These are phyloP conservation scores for Chorisops tibialis DNA, from an alignment of 2,888 invertebrate genomes.

Conservation along the genomic window DNA sequence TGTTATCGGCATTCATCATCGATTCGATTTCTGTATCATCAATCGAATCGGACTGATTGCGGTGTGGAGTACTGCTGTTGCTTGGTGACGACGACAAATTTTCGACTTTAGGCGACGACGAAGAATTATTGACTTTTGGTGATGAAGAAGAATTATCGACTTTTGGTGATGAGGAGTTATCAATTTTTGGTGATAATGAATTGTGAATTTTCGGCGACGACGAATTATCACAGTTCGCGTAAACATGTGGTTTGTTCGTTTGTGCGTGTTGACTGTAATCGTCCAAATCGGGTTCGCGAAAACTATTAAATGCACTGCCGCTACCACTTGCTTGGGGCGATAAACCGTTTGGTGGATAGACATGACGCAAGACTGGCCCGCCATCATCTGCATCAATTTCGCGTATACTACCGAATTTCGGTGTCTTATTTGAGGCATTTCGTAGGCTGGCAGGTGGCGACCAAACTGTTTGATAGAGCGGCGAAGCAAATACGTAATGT, in stretches of 20 bases:
- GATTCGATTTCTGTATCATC: not conserved
- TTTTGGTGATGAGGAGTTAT: slow-evolving; percentile 42
- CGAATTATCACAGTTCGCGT: slow-evolving; percentile 49
- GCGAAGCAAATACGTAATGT: slow-evolving; percentile 52
- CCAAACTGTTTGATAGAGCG: slow-evolving; percentile 51
- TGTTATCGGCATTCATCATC: not conserved
- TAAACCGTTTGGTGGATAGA: slow-evolving; percentile 50
- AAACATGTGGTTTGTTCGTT: slow-evolving; percentile 42
- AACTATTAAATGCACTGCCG: slow-evolving; percentile 49
- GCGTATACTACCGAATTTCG: slow-evolving; percentile 47
- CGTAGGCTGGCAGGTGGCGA: slow-evolving; percentile 50
- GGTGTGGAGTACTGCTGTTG: not conserved
- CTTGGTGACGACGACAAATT: slow-evolving; percentile 31
- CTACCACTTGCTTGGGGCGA: slow-evolving; percentile 45
- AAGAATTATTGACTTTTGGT: slow-evolving; percentile 37
- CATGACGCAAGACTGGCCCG: slow-evolving; percentile 44
- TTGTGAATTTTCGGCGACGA: slow-evolving; percentile 49
- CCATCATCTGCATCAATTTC: slow-evolving; percentile 48
- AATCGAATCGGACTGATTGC: slow-evolving; percentile 2
- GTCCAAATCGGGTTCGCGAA: slow-evolving; percentile 49
- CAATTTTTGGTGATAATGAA: slow-evolving; percentile 2
- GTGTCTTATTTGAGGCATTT: slow-evolving; percentile 48
- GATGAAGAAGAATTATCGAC: slow-evolving; percentile 38
- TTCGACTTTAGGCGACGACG: slow-evolving; percentile 33
- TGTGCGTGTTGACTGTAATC: slow-evolving; percentile 24